Conservation (phyloP, 2,797 vertebrate genomes). For the Paguma larvata region DNA sequence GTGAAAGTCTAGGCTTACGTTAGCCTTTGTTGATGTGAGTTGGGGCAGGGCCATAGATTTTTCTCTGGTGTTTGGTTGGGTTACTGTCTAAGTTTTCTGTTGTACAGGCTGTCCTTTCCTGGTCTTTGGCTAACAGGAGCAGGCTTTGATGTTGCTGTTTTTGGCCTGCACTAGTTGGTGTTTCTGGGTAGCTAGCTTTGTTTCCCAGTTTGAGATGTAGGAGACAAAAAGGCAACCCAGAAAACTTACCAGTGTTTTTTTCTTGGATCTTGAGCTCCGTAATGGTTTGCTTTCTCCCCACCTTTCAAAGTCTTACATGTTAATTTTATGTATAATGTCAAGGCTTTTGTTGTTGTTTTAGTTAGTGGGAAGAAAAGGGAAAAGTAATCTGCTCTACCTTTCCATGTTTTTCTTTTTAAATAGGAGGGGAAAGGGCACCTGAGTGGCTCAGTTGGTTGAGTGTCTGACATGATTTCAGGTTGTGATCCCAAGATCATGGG, state of each 20-base stretch:
- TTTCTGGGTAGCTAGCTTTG: background rate
- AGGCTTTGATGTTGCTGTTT: background rate
- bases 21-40: background rate
- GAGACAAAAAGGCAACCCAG: background rate
- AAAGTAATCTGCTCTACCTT: background rate
- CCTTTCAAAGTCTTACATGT: background rate
- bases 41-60: background rate
- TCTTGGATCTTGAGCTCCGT: background rate
- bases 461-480: too few relatives aligned
- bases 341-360: background rate
- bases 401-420: slow-evolving; percentile 19
- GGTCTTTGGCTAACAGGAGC: background rate
- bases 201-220: background rate
- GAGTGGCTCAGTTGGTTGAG: too few relatives aligned
- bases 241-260: background rate
- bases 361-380: background rate
- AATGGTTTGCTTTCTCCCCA: background rate
- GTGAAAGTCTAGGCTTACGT: background rate
- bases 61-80: background rate
- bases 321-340: background rate
- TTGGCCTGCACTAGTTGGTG: background rate
- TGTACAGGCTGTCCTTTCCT: background rate
- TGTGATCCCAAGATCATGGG: too few relatives aligned
- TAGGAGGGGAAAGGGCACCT: background rate
- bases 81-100: background rate